Conservation (phyloP, 2,797 vertebrate species). For the Columba guinea region DNA sequence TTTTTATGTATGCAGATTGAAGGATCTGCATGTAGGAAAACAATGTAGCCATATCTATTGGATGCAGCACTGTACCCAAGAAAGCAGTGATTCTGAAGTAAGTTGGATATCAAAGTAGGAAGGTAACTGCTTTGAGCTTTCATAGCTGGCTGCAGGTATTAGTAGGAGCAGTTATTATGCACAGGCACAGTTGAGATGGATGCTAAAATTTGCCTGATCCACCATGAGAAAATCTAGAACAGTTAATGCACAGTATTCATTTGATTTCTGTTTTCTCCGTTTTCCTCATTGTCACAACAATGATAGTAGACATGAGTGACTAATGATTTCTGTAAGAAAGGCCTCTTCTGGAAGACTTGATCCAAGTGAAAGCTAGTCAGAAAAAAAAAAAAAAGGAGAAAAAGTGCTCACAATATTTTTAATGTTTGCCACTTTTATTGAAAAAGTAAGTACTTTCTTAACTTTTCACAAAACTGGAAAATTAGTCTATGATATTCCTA, state of each 20-base stretch:
- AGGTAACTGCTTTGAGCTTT: neutral
- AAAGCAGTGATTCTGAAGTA: neutral
- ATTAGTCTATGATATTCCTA: neutral
- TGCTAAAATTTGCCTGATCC: neutral
- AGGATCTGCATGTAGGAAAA: neutral
- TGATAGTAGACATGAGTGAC: neutral
- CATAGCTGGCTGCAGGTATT: neutral
- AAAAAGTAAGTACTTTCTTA: neutral
- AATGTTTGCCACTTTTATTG: neutral
- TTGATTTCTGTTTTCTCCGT: neutral
- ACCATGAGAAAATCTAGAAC: neutral
- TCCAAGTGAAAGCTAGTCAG: neutral
- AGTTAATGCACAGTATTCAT: neutral
- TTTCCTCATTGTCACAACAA: neutral
- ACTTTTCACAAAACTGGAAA: neutral
- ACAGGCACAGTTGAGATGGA: neutral
- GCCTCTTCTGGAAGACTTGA: neutral
- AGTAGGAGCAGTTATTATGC: neutral
- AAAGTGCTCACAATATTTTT: neutral
- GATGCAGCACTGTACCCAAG: neutral
- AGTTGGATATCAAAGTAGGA: neutral
- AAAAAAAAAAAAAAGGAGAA: neutral
- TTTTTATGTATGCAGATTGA: neutral
- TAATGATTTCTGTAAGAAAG: neutral
- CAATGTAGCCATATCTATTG: rapidly evolving